Evolutionary conservation across 2,888 invertebrate species (phyloP), one percentile per base, ranked within the genome.

Genomic region (Gryllus longicercus): DNA sequence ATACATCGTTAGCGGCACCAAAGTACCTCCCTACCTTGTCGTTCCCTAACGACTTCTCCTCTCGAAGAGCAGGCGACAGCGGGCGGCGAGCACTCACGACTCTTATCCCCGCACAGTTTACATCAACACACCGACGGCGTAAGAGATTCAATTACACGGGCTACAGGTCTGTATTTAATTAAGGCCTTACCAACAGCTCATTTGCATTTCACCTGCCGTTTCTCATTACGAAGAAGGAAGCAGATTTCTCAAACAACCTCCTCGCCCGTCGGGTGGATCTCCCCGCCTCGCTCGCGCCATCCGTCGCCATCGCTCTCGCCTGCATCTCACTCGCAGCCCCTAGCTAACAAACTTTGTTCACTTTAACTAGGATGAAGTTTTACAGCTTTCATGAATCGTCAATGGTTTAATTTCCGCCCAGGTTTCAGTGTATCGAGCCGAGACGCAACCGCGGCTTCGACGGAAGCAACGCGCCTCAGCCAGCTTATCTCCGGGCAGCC

Each of bases 141-240:
- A 38, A 38, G 38, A 63, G n/a, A 63, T 63, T 63, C 63, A 63
- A 63, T 63, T 63, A 18, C 63, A 4, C 63, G 3, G 14, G 14
- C 63, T 18, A 18, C 63, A 63, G n/a, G 8, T 8, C 38, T 12
- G n/a, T n/a, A n/a, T 63, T 63, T 63, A 63, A 63, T 63, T 18
- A 63, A 63, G 63, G 63, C 63, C n/a, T 63, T n/a, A n/a, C 63
- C 63, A 63, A 63, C 63, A 63, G 14, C 63, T 63, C 63, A 63
- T 63, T 63, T 63, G 63, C 63, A 63, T 63, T 18, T 63, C 63
- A 63, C 63, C 63, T 63, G 63, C 63, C 63, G n/a, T 63, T 63
- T n/a, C 63, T 63, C 63, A n/a, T 63, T 63, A 63, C 63, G 63
- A 14, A n/a, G n/a, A 14, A 18, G 63, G 63, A 63, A 63, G 63